Base-by-base conservation (phyloP, 2,888 invertebrate genomes). In the Yponomeuta plumbellus region DNA sequence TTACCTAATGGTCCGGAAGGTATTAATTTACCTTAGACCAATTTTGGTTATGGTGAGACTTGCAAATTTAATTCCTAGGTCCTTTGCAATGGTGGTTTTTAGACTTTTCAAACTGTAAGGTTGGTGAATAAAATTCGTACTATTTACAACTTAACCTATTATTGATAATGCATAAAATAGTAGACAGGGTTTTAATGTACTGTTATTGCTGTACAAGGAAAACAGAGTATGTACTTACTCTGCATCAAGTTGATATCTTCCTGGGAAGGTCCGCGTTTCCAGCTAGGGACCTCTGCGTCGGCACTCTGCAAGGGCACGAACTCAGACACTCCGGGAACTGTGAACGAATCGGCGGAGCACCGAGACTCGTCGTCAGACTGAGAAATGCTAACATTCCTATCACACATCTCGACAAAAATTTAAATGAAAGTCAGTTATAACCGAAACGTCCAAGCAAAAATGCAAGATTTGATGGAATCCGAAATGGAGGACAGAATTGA, bases 321-420 rank as follows among this genome's bases (percentile, higher is more conserved):
- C 78, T 97, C 96, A 26, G 95, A 95, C 70, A 98, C 95, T 72
- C 98, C 98, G 81, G 97, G 97, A 92, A 98, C 98, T 96, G 85
- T 73, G 79, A 88, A 84, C 69, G 84, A 83, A 74, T 86, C 85
- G 70, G 80, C 79, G 66, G 86, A 83, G 74, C 80, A 79, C 69
- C 76, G 78, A 70, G 86, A 82, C 61, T 67, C 77, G 56, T 85
- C 82, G 34, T 85, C 81, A 66, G 74, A 69, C 69, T 78, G 76
- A 1, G 76, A 71, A 67, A 79, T 74, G 76, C 80, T 83, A 67
- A 72, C 71, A 66, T 78, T 83, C 66, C 72, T 76, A 67, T 84
- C 83, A 66, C 79, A 81, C 89, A 90, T 90, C 73, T 74, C 72
- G 75, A 79, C 74, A 71, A 71, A 74, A 78, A 76, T 76, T 88